A percentile compares a stretch with the other conserved stretches of the same genome.
Conservation (phyloP, 2,888 invertebrate species). For the Therioaphis trifolii region DNA sequence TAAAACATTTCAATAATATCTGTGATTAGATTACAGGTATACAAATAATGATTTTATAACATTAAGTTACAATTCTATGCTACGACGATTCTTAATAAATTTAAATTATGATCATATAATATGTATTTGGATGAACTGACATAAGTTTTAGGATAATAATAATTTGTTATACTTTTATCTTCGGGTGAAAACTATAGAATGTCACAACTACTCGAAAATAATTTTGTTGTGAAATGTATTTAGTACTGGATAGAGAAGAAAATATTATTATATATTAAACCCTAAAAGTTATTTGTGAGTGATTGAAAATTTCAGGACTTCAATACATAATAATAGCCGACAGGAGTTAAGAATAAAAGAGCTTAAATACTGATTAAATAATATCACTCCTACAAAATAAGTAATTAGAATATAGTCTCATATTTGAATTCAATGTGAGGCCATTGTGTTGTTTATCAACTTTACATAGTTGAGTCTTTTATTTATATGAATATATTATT, state of each 20-base stretch:
- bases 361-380: not conserved
- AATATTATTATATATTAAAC: not conserved
- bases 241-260: not conserved
- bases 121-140: not conserved
- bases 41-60: too few species aligned
- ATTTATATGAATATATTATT: not conserved
- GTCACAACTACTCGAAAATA: not conserved
- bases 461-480: not conserved
- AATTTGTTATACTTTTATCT: not conserved
- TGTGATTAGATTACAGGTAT: too few species aligned
- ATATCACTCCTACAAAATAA: not conserved
- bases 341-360: not conserved
- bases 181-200: not conserved
- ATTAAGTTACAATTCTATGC: too few species aligned
- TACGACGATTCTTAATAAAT: too few species aligned
- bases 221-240: too few species aligned
- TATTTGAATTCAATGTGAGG: too few species aligned
- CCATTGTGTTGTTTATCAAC: too few species aligned
- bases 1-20: too few species aligned
- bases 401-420: too few species aligned
- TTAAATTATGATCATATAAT: not conserved
- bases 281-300: not conserved
- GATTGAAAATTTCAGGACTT: conserved; percentile 4
- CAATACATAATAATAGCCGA: not conserved
- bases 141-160: not conserved